phyloP scores from a whole-genome alignment of 2,888 invertebrate genomes.

The Ochlodes sylvanus region DNA sequence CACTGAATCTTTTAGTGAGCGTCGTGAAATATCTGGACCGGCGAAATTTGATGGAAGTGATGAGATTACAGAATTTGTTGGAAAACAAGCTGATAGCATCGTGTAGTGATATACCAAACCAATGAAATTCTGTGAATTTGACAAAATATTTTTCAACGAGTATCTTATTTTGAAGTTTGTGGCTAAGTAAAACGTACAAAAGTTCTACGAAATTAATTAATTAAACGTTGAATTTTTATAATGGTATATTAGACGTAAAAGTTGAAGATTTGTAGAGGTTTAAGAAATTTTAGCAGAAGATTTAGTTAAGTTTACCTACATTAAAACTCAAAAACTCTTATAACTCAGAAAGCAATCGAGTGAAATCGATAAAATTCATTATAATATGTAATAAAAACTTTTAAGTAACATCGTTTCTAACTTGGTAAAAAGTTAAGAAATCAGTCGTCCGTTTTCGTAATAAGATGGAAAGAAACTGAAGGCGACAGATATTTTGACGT shows the following conservation, averaged over 20 bases:
- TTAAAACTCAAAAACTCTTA: too few relatives aligned
- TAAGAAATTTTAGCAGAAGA: too few relatives aligned
- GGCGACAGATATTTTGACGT: constrained; percentile 4
- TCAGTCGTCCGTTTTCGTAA: constrained; percentile 19
- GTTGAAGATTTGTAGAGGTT: too few relatives aligned
- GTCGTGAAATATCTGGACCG: constrained; percentile 34
- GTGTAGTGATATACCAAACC: background rate
- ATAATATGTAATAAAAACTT: constrained; percentile 16
- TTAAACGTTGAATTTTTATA: too few relatives aligned
- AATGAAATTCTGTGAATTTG: background rate
- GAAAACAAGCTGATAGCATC: constrained; percentile 17
- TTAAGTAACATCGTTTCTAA: constrained; percentile 20
- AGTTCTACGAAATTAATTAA: too few relatives aligned
- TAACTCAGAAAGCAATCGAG: too few relatives aligned
- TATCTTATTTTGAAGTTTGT: background rate
- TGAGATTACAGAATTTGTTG: constrained; percentile 33
- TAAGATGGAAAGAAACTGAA: constrained; percentile 12
- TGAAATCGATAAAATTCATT: constrained; percentile 10
- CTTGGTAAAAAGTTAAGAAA: constrained; percentile 19
- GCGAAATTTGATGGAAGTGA: constrained; percentile 29
- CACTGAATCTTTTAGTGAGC: constrained; percentile 52
- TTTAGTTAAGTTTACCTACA: too few relatives aligned
- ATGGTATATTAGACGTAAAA: too few relatives aligned
- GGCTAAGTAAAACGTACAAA: background rate
- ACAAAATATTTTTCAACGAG: background rate